phyloP scores from a whole-genome alignment of 2,797 vertebrate genomes.

The Cynodonichthys magdalenae region DNA sequence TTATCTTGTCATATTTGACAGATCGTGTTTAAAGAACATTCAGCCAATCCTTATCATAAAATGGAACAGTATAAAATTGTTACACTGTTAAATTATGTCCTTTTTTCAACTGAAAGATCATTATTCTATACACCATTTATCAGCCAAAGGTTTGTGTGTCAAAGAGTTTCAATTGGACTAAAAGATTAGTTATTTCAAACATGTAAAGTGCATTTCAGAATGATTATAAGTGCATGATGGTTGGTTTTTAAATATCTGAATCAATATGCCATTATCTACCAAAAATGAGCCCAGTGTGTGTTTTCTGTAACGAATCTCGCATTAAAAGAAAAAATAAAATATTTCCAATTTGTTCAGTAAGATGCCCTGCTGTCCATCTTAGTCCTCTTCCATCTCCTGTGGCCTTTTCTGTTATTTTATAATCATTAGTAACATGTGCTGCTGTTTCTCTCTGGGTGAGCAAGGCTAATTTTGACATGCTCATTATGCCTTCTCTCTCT shows the following conservation, averaged over 20 bases:
- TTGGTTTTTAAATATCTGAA: conserved; percentile 9
- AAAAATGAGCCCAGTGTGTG: conserved; percentile 12
- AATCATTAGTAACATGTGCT: conserved; percentile 64
- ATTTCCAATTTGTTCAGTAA: conserved; percentile 41
- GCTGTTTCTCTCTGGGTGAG: conserved; percentile 64
- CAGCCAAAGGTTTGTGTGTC: conserved; percentile 5
- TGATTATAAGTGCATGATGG: background rate
- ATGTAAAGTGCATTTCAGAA: background rate
- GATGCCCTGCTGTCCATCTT: conserved; percentile 27
- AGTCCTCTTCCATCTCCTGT: conserved; percentile 30
- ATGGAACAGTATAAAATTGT: background rate
- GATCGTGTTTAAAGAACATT: conserved; percentile 50
- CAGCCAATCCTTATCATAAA: background rate
- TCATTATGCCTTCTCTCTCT: conserved; percentile 59
- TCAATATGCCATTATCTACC: conserved; percentile 12
- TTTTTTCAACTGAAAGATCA: conserved; percentile 22
- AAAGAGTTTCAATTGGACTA: background rate
- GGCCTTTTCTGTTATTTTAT: conserved; percentile 34
- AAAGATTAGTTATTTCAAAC: background rate
- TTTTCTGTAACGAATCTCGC: conserved; percentile 34
- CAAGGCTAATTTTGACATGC: conserved; percentile 61
- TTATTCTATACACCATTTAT: conserved; percentile 4
- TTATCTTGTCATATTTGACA: conserved; percentile 60
- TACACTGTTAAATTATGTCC: conserved; percentile 26
- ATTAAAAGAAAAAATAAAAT: background rate